Base-by-base conservation (phyloP, 2,113 vertebrate species). In the Antidorcas marsupialis region DNA sequence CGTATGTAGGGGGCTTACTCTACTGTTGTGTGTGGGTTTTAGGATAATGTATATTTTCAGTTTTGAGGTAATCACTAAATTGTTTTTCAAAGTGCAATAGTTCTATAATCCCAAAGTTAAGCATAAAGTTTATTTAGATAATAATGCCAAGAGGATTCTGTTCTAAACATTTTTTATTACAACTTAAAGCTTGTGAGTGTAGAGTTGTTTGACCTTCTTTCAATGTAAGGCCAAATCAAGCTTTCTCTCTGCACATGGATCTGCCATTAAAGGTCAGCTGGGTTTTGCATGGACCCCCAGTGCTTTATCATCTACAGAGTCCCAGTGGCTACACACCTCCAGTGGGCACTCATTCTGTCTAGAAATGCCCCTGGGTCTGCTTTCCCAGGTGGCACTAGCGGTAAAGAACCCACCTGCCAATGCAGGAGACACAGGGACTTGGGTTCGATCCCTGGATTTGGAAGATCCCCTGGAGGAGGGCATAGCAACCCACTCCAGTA, bases 271-370 rank as follows among this genome's bases (percentile, higher is more conserved):
- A 59, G 7, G 28, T 59, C 57, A 74, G 52, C 3, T 1, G 84
- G n/a, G 16, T 17, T 45, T n/a, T 23, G 74, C 59, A 7, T 14
- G 4, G 53, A 12, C 19, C 47, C 71, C 17, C 25, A 6, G 17
- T 0, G 4, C 30, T 47, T 25, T 12, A 5, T 19, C 8, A 0
- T 23, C n/a, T 7, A 4, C 6, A 10, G n/a, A 19, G 27, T 10
- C 92, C 50, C 9, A 0, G 6, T 6, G 50, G 71, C 33, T n/a
- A 0, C 3, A 3, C 52, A 1, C 4, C 13, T 17, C 60, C 17
- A 0, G 2, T 1, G 17, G 43, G 10, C 71, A 15, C 39, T 12
- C 60, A 0, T 4, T 33, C 2, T 0, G 8, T 27, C 30, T 16
- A 59, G 76, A 30, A 83, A 57, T 52, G 7, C 36, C 62, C 3